A percentile compares a stretch with the other conserved stretches of the same genome.
Evolutionary conservation across 2,797 vertebrate genomes (phyloP).

Genomic region (Spinus olivaceus): DNA sequence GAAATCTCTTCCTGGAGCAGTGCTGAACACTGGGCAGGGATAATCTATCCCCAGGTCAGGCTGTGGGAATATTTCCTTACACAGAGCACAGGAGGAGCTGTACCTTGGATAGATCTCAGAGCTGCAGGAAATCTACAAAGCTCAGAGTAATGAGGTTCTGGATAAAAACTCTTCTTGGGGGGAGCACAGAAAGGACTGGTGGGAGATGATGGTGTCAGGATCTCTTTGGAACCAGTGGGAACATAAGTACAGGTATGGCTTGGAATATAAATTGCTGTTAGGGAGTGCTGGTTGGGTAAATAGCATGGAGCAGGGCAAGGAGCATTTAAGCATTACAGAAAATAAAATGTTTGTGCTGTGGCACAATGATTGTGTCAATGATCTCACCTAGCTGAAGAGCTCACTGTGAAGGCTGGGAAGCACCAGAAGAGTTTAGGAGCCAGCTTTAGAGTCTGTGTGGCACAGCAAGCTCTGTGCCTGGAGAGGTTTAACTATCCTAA

Average conservation of each 20-base stretch:
- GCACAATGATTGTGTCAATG: background rate
- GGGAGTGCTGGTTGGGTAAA: background rate
- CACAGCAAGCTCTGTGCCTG: background rate
- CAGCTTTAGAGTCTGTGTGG: background rate
- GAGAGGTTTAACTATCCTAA: background rate
- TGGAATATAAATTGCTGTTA: background rate
- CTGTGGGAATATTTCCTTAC: background rate
- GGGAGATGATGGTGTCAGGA: background rate
- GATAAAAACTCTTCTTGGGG: background rate
- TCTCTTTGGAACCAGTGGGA: background rate
- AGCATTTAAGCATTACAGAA: background rate
- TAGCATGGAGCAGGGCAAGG: background rate
- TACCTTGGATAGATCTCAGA: background rate
- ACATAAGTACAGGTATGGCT: background rate
- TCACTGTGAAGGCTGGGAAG: background rate
- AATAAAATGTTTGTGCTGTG: background rate
- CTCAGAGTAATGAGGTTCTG: background rate
- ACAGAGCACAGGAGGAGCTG: background rate
- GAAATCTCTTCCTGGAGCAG: background rate
- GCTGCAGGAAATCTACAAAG: background rate
- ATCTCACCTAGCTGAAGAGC: background rate
- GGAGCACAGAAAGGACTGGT: rapidly evolving
- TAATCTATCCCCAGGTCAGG: background rate
- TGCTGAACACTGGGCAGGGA: background rate
- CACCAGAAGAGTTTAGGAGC: background rate